Evolutionary conservation across 2,888 invertebrate species (phyloP), one percentile per base, ranked within the genome.

Genomic region (Acronicta psi): DNA sequence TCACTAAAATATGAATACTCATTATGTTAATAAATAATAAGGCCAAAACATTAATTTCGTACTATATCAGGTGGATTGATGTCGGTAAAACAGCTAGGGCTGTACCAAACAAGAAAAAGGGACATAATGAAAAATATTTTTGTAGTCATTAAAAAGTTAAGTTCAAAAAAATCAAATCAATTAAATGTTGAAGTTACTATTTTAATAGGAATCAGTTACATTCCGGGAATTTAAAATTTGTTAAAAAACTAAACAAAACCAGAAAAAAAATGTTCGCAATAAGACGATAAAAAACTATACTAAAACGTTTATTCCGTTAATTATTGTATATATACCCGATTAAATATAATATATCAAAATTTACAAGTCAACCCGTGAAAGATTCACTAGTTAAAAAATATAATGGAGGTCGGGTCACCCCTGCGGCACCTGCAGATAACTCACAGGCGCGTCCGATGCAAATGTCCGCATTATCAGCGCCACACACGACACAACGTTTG

Each of bases 391-490:
- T 41, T 13, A 45, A 20, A 14, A 40, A 47, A 36, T 23, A n/a
- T 34, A 2, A 6, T 18, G 9, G 9, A 0, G 16, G 18, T 17
- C 20, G 29, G 13, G 6, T 18, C 70, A 73, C 0, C 73, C 67
- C 70, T 69, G 57, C 59, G 77, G 69, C 83, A 87, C 84, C 87
- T 87, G 88, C 73, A 85, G 84, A 91, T 92, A 90, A 91, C 80
- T 91, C 90, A 89, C 79, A 78, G 79, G 79, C 75, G 73, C 70
- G 70, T 59, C 65, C 65, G 84, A 91, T 92, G 91, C 90, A 89
- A 90, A 90, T 87, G 81, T 68, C 74, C 58, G 80, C 82, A 92
- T 92, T 93, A 93, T 93, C 93, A 82, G 89, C 69, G 49, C 70
- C 85, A 80, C 92, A 90, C 87, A 81, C 88, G 82, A 79, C 78